Conservation (phyloP, 2,888 invertebrate species). For the Toxonevra muliebris region DNA sequence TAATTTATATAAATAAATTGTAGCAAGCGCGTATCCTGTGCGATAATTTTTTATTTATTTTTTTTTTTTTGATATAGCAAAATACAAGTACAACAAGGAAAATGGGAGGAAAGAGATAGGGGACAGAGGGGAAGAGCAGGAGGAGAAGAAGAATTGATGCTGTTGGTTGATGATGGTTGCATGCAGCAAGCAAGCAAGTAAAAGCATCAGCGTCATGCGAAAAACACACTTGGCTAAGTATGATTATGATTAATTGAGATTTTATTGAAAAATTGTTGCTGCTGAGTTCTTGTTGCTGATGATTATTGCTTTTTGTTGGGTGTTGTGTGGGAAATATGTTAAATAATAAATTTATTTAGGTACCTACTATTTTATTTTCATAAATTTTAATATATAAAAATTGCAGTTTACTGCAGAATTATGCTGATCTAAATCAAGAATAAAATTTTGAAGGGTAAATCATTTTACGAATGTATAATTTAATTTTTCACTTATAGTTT, state of each 20-base stretch:
- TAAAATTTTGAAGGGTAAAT: too few relatives aligned
- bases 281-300: not conserved
- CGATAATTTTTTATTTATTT: not conserved
- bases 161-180: constrained; percentile 5
- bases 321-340: constrained; percentile 14
- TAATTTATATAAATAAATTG: constrained; percentile 56
- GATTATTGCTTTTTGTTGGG: not conserved
- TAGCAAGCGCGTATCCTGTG: constrained; percentile 17
- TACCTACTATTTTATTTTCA: too few relatives aligned
- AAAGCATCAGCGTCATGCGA: not conserved
- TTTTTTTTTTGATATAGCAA: too few relatives aligned
- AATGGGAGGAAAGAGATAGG: not conserved
- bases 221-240: not conserved
- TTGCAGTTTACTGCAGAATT: too few relatives aligned
- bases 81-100: not conserved
- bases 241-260: constrained; percentile 35
- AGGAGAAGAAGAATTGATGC: not conserved
- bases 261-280: constrained; percentile 32
- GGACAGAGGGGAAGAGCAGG: not conserved
- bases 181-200: too few relatives aligned
- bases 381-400: too few relatives aligned
- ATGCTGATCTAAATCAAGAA: too few relatives aligned
- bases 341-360: too few relatives aligned
- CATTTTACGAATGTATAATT: too few relatives aligned
- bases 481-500: too few relatives aligned